phyloP scores from a whole-genome alignment of 2,797 vertebrate genomes.

The Salarias fasciatus region DNA sequence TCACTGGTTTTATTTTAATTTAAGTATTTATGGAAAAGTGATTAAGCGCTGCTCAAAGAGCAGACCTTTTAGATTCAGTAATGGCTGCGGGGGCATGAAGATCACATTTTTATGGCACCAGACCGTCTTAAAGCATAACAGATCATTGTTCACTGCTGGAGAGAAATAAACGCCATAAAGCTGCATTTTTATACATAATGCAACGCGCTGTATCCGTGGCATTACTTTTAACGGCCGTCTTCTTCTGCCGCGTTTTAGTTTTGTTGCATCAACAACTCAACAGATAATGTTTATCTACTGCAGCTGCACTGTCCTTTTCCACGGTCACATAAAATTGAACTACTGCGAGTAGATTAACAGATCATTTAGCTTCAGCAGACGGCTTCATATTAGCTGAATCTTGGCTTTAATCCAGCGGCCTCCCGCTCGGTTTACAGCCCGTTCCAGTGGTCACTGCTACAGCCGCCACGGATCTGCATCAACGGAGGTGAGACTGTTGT shows the following conservation, averaged over 20 bases:
- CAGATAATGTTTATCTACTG: not conserved
- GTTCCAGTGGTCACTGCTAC: too few relatives aligned
- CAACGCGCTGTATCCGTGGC: not conserved
- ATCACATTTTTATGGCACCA: slow-evolving; percentile 18
- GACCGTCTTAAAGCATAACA: slow-evolving; percentile 21
- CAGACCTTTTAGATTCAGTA: slow-evolving; percentile 33
- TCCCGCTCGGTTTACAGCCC: too few relatives aligned
- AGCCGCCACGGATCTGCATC: too few relatives aligned
- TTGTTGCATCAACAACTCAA: too few relatives aligned
- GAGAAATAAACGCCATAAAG: slow-evolving; percentile 10
- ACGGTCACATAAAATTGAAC: slow-evolving; percentile 5
- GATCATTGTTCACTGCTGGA: slow-evolving; percentile 7
- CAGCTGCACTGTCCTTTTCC: not conserved
- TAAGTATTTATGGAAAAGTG: slow-evolving; percentile 39
- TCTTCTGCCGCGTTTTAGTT: not conserved
- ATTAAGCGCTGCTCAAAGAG: slow-evolving; percentile 33
- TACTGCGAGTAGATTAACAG: not conserved
- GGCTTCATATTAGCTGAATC: too few relatives aligned
- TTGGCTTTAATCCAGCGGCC: too few relatives aligned
- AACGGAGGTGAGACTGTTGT: too few relatives aligned
- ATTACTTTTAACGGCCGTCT: not conserved
- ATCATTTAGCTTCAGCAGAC: not conserved
- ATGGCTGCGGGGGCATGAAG: slow-evolving; percentile 14
- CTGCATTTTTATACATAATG: slow-evolving; percentile 7
- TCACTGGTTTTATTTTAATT: slow-evolving; percentile 24